phyloP scores from a whole-genome alignment of 2,888 invertebrate genomes.

The Sarcophaga carnaria region DNA sequence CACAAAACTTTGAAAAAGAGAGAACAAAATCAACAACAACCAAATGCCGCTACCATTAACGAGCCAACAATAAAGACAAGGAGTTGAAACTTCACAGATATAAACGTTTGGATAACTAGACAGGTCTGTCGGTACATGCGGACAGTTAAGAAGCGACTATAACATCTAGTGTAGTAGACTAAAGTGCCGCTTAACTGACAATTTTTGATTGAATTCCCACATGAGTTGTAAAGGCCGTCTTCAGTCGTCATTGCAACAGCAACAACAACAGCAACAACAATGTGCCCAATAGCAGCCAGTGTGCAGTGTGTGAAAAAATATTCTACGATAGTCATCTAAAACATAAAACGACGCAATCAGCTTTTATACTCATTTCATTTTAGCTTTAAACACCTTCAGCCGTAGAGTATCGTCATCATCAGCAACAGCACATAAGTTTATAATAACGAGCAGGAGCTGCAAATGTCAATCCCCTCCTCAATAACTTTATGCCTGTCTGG shows the following conservation, averaged over 20 bases:
- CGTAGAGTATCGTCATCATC: background rate
- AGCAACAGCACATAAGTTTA: constrained; percentile 18
- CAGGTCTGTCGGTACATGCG: constrained; percentile 62
- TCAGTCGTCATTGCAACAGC: constrained; percentile 48
- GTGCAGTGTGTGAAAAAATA: constrained; percentile 61
- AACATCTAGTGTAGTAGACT: constrained; percentile 64
- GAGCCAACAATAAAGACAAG: constrained; percentile 39
- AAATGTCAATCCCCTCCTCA: constrained; percentile 29
- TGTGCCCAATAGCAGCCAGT: constrained; percentile 33
- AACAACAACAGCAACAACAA: constrained; percentile 72
- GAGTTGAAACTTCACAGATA: constrained; percentile 34
- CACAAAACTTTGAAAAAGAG: background rate
- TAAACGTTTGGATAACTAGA: constrained; percentile 55
- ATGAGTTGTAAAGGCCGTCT: constrained; percentile 66
- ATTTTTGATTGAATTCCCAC: constrained; percentile 79
- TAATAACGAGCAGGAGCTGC: constrained; percentile 57
- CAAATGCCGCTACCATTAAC: constrained; percentile 63
- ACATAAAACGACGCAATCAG: constrained; percentile 63
- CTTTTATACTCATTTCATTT: constrained; percentile 23
- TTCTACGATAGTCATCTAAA: constrained; percentile 60
- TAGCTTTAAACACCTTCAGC: constrained; percentile 29
- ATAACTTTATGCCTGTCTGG: constrained; percentile 4
- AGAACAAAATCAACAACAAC: constrained; percentile 31
- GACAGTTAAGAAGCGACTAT: constrained; percentile 58
- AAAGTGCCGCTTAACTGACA: constrained; percentile 74